Evolutionary conservation across 2,113 vertebrate species (phyloP), one percentile per base, ranked within the genome.

Genomic region (Odobenus rosmarus): DNA sequence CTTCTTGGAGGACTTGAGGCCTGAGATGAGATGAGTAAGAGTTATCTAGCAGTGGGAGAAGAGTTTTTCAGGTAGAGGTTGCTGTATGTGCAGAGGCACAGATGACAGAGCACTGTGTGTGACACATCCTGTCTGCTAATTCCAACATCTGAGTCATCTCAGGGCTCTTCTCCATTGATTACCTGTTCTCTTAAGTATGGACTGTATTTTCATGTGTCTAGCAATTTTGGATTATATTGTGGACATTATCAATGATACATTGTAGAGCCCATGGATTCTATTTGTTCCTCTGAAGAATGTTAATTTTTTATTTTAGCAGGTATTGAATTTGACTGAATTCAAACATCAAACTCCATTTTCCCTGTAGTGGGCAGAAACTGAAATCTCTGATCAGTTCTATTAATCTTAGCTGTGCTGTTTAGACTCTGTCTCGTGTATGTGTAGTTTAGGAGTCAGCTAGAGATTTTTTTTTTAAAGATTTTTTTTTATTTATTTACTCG

Each of bases 151-250:
- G 24, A 31, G 28, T 83, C 55, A 4, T 72, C 24, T 59, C 46
- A n/a, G 33, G 9, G 33, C 31, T 82, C 12, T 4, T 93, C 49
- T 96, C 49, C 57, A 49, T 5, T 36, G 62, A n/a, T 33, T 74
- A 33, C 5, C 49, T 85, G 0, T 85, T 61, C 62, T 53, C 11
- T 64, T 53, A 71, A 51, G 28, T 18, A 18, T 82, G 33, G 15
- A 23, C 13, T 3, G 3, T 69, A 51, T 59, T 72, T 96, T 81
- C 26, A 19, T 71, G 46, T 92, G 57, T 90, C 80, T 76, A 57
- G 36, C 33, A 55, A 84, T 87, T 92, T 95, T 83, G 49, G 57
- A 72, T 91, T 94, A 1, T 61, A 77, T 96, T 96, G 14, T 97
- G 74, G 53, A 74, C 82, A 93, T 88, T 92, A 57, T 28, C 7